A percentile compares a stretch with the other conserved stretches of the same genome.
Conservation (phyloP, 2,888 invertebrate genomes). For the Seira musarum region DNA sequence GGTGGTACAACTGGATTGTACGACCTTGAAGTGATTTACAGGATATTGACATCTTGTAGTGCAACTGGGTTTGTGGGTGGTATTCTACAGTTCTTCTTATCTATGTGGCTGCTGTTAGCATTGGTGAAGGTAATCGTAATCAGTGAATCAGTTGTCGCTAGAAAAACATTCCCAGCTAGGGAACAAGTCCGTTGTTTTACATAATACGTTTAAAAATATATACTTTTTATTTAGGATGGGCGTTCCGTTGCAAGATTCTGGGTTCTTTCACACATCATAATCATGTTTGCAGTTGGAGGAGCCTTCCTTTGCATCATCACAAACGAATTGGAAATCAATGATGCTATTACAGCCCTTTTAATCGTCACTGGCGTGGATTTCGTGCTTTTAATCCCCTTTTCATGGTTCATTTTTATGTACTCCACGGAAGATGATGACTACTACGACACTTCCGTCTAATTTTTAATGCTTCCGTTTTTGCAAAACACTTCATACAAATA, state of each 20-base stretch:
- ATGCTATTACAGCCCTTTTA: slow-evolving; percentile 62
- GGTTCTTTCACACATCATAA: slow-evolving; percentile 64
- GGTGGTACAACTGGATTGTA: slow-evolving; percentile 67
- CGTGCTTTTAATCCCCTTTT: slow-evolving; percentile 66
- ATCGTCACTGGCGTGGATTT: slow-evolving; percentile 67
- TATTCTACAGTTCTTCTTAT: slow-evolving; percentile 66
- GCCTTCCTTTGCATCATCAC: slow-evolving; percentile 68
- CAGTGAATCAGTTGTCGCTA: too few relatives aligned
- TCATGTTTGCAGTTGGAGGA: slow-evolving; percentile 67
- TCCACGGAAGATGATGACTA: slow-evolving; percentile 23
- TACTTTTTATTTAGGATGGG: slow-evolving; percentile 60
- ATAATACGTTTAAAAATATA: neutral
- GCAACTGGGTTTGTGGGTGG: slow-evolving; percentile 67
- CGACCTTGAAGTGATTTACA: slow-evolving; percentile 68
- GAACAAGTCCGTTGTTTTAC: neutral
- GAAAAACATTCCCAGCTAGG: neutral
- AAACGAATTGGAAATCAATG: slow-evolving; percentile 66
- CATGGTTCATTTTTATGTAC: slow-evolving; percentile 64
- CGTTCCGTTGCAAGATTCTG: slow-evolving; percentile 64
- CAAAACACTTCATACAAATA: too few relatives aligned
- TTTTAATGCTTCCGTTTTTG: neutral
- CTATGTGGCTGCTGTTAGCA: slow-evolving; percentile 68
- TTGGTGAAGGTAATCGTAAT: slow-evolving; percentile 36
- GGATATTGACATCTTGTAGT: slow-evolving; percentile 66
- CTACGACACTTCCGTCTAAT: neutral